Conservation (phyloP, 2,797 vertebrate genomes). For the Enteromius thamalakanensis region DNA sequence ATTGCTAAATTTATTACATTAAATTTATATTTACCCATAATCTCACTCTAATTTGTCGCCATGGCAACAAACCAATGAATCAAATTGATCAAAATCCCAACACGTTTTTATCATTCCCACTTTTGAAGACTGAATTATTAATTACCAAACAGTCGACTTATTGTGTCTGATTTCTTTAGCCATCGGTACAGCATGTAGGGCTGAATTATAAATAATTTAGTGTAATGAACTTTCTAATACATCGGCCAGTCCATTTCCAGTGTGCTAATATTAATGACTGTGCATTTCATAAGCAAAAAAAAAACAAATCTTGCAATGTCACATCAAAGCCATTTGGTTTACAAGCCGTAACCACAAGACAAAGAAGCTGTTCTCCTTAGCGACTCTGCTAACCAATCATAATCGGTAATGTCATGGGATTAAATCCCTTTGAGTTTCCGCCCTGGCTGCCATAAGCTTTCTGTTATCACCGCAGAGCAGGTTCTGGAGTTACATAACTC, state of each 20-base stretch:
- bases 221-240: slow-evolving; percentile 8
- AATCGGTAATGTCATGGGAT: slow-evolving; percentile 69
- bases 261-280: slow-evolving; percentile 24
- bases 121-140: slow-evolving; percentile 61
- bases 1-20: slow-evolving; percentile 21
- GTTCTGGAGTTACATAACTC: slow-evolving; percentile 68
- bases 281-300: not conserved
- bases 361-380: slow-evolving; percentile 59
- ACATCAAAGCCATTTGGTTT: slow-evolving; percentile 27
- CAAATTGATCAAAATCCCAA: slow-evolving; percentile 48
- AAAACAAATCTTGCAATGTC: slow-evolving; percentile 11
- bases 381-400: slow-evolving; percentile 64
- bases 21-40: slow-evolving; percentile 45
- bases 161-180: slow-evolving; percentile 39
- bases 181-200: slow-evolving; percentile 36
- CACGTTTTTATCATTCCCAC: slow-evolving; percentile 31
- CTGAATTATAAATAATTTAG: slow-evolving; percentile 2
- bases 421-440: slow-evolving; percentile 69
- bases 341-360: slow-evolving; percentile 52
- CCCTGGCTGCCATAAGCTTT: slow-evolving; percentile 66
- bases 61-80: slow-evolving; percentile 41
- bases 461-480: slow-evolving; percentile 73
- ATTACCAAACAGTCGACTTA: slow-evolving; percentile 53
- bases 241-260: slow-evolving; percentile 12
- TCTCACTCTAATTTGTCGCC: slow-evolving; percentile 27